Conservation (phyloP, 2,797 vertebrate genomes). For the Echiichthys vipera region DNA sequence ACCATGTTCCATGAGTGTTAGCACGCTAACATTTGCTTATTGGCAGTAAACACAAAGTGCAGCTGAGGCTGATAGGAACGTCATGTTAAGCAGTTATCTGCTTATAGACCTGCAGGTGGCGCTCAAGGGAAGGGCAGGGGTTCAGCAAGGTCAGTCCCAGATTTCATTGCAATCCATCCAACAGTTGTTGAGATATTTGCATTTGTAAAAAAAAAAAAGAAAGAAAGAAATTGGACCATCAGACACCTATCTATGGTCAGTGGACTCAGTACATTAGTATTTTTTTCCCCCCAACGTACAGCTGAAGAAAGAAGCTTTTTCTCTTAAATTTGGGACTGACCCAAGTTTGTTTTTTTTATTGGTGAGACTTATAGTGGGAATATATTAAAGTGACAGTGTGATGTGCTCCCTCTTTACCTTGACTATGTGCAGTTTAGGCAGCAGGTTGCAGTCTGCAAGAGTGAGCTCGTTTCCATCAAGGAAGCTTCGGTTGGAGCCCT, state of each 20-base stretch:
- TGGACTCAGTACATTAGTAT: background rate
- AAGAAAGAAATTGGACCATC: background rate
- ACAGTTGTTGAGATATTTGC: background rate
- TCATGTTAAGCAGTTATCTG: background rate
- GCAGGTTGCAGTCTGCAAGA: conserved; percentile 97
- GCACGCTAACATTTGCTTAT: background rate
- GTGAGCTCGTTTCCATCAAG: conserved; percentile 95
- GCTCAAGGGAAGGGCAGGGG: background rate
- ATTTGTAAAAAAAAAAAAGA: background rate
- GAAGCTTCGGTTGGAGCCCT: conserved; percentile 89
- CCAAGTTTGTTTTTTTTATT: background rate
- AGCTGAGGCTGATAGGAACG: background rate
- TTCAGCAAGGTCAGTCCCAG: background rate
- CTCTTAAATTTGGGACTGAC: background rate
- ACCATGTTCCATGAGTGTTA: background rate
- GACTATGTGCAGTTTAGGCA: conserved; percentile 98
- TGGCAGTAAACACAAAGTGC: background rate
- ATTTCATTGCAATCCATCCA: background rate
- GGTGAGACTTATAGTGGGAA: background rate
- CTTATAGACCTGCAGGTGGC: background rate
- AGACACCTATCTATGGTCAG: background rate
- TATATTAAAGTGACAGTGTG: background rate
- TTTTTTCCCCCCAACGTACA: background rate
- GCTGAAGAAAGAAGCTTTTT: background rate
- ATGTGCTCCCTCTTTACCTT: conserved; percentile 84